Percentiles rank a stretch among this genome's conserved stretches.
phyloP scores from a whole-genome alignment of 2,888 invertebrate species.

The Cheilosia variabilis region DNA sequence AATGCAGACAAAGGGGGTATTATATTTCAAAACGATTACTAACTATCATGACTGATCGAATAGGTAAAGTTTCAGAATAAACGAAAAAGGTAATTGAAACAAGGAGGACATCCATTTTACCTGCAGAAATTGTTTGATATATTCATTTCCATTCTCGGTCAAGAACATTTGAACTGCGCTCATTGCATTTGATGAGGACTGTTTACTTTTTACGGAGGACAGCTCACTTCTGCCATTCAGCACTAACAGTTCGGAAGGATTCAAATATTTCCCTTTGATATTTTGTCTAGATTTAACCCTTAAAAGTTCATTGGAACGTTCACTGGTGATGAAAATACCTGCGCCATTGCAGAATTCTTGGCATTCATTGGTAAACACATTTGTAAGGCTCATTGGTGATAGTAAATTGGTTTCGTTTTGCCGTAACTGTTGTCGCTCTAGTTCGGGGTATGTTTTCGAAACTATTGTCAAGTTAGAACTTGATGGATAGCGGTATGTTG shows the following conservation, averaged over 20 bases:
- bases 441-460: slow-evolving; percentile 58
- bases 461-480: slow-evolving; percentile 72
- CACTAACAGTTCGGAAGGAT: slow-evolving; percentile 18
- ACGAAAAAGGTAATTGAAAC: slow-evolving; percentile 4
- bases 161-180: slow-evolving; percentile 87
- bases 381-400: slow-evolving; percentile 42
- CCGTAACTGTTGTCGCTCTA: slow-evolving; percentile 44
- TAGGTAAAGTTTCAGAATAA: slow-evolving; percentile 27
- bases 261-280: slow-evolving; percentile 36
- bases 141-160: slow-evolving; percentile 87
- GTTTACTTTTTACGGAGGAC: slow-evolving; percentile 74
- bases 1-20: slow-evolving; percentile 42
- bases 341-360: slow-evolving; percentile 33
- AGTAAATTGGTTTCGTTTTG: slow-evolving; percentile 36
- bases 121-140: slow-evolving; percentile 88
- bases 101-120: slow-evolving; percentile 80
- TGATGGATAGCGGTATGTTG: slow-evolving; percentile 67
- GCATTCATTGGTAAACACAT: slow-evolving; percentile 34
- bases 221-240: slow-evolving; percentile 34
- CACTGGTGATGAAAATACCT: slow-evolving; percentile 37
- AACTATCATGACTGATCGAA: slow-evolving; percentile 50
- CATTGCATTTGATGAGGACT: slow-evolving; percentile 86
- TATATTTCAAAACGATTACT: slow-evolving; percentile 47
- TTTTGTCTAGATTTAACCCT: slow-evolving; percentile 36
- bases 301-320: slow-evolving; percentile 55